Evolutionary conservation across 1,140 invertebrate genomes (phyloP).

Genomic region (Dreissena rostriformis): DNA sequence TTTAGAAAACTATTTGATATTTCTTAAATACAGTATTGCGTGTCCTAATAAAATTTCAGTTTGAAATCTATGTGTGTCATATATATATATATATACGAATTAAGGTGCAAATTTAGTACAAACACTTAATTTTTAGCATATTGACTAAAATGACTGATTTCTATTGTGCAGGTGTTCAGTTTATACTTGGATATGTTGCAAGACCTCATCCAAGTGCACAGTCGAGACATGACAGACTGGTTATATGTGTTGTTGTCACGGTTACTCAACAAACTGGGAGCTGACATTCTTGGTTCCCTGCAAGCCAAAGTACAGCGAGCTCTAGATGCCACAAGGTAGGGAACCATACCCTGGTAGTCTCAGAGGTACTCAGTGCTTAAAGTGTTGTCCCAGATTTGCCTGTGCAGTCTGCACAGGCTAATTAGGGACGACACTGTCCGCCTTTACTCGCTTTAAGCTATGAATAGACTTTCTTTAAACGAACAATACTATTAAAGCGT

Average conservation of each 20-base stretch:
- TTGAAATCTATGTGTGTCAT: not conserved
- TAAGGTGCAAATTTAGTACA: not conserved
- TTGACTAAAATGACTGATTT: constrained; percentile 5
- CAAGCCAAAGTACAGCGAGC: constrained; percentile 94
- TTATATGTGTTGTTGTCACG: constrained; percentile 91
- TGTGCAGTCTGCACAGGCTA: too few species aligned
- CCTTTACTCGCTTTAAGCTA: too few species aligned
- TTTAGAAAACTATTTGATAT: too few species aligned
- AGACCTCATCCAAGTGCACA: constrained; percentile 93
- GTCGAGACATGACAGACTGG: constrained; percentile 94
- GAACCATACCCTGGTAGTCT: too few species aligned
- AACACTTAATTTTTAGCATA: not conserved
- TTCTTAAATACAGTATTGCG: not conserved
- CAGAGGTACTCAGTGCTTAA: too few species aligned
- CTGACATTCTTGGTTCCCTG: constrained; percentile 94
- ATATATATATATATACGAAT: not conserved
- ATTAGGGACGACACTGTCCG: too few species aligned
- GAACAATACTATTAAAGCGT: too few species aligned
- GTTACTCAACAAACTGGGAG: constrained; percentile 93
- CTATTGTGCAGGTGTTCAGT: constrained; percentile 88
- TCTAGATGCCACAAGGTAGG: constrained; percentile 91
- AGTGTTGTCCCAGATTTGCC: too few species aligned
- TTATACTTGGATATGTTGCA: constrained; percentile 95
- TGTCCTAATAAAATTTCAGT: not conserved
- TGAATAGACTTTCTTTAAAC: too few species aligned